Percentiles rank a stretch among this genome's conserved stretches.
Evolutionary conservation across 1,140 invertebrate species (phyloP).

Genomic region (Brachionus plicatilis): DNA sequence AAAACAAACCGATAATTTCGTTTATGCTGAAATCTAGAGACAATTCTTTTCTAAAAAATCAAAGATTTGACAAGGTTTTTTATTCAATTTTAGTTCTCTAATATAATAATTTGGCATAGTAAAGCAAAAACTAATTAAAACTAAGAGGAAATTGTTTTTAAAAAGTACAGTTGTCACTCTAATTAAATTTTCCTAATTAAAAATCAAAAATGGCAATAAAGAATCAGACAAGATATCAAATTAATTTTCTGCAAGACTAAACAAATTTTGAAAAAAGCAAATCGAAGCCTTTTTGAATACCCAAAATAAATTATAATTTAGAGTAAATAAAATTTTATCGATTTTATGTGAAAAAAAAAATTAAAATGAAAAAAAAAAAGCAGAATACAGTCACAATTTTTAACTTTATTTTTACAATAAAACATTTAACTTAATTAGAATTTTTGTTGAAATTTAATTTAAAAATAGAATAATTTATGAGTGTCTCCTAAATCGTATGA

Average conservation of each 20-base stretch:
- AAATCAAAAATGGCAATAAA: no score
- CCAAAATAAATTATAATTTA: background rate
- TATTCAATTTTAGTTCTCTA: no score
- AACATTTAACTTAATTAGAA: background rate
- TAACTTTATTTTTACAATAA: background rate
- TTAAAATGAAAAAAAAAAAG: background rate
- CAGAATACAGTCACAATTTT: background rate
- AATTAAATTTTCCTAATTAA: no score
- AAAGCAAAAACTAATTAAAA: no score
- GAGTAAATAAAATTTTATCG: background rate
- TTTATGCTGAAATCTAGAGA: no score
- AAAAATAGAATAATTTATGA: slow-evolving; percentile 3
- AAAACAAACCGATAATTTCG: no score
- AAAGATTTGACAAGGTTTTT: no score
- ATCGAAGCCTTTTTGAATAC: background rate
- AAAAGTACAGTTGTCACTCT: no score
- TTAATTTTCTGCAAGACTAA: background rate
- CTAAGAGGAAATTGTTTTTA: no score
- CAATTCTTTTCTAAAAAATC: no score
- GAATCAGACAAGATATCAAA: no score
- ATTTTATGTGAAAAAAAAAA: background rate
- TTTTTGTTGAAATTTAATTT: background rate
- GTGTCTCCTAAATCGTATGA: background rate
- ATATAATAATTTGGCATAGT: no score
- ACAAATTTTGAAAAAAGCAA: background rate